Evolutionary conservation across 2,797 vertebrate species (phyloP).

Genomic region (Macrochelys suwanniensis): DNA sequence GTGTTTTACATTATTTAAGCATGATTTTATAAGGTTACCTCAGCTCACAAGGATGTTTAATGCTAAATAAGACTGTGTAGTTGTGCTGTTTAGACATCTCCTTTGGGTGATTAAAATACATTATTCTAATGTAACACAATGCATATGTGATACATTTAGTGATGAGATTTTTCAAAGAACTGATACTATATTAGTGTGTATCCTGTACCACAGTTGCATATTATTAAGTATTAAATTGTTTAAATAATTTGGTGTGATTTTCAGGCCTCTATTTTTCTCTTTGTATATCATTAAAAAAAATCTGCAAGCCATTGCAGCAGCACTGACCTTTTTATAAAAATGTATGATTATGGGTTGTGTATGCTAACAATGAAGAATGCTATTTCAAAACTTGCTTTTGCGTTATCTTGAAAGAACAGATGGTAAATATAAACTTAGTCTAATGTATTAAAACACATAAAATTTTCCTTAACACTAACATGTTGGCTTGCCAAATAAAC

Average conservation of each 20-base stretch:
- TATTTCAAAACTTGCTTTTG: conserved; percentile 89
- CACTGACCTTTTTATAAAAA: conserved; percentile 83
- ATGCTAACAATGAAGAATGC: conserved; percentile 88
- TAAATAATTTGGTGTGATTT: conserved; percentile 84
- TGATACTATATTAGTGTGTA: conserved; percentile 76
- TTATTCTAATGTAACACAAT: conserved; percentile 92
- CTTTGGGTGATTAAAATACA: conserved; percentile 95
- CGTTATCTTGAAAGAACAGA: conserved; percentile 90
- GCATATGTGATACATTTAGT: conserved; percentile 87
- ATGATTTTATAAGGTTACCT: conserved; percentile 94
- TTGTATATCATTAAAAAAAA: conserved; percentile 76
- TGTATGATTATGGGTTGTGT: conserved; percentile 83
- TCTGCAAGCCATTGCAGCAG: conserved; percentile 81
- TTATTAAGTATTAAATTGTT: conserved; percentile 85
- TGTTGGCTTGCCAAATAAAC: conserved; percentile 88
- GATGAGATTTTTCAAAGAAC: conserved; percentile 83
- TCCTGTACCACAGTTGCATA: conserved; percentile 78
- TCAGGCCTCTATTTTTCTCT: conserved; percentile 64
- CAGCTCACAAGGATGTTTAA: conserved; percentile 98
- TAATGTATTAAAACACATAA: conserved; percentile 90
- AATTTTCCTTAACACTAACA: conserved; percentile 88
- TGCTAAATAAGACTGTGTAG: conserved; percentile 93
- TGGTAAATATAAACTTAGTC: conserved; percentile 88
- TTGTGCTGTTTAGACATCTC: conserved; percentile 91
- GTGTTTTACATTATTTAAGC: conserved; percentile 98